Evolutionary conservation across 2,888 invertebrate species (phyloP).

Genomic region (Ariolimax columbianus): DNA sequence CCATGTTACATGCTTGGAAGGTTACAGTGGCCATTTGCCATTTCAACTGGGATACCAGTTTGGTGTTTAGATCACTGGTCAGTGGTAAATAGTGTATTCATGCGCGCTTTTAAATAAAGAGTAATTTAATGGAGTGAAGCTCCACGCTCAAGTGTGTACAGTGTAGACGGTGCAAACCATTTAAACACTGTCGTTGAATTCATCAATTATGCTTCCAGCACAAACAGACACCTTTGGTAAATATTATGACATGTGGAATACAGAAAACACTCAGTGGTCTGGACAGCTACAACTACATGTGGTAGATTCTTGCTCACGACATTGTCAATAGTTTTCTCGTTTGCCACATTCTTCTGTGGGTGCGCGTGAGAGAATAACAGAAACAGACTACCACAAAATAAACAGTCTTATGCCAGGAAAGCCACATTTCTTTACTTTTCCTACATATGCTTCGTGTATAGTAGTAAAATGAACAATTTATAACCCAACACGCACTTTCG

Average conservation of each 20-base stretch:
- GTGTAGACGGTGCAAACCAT: neutral
- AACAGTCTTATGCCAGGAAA: too few species aligned
- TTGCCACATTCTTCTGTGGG: neutral
- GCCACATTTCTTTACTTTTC: too few species aligned
- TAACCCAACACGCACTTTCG: too few species aligned
- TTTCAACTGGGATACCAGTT: too few species aligned
- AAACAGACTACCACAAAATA: neutral
- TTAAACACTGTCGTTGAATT: neutral
- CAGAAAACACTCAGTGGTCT: neutral
- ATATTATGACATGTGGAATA: conserved; percentile 4
- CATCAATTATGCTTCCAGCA: neutral
- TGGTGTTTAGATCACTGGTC: neutral
- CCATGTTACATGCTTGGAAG: too few species aligned
- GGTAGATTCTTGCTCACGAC: neutral
- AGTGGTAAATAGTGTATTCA: neutral
- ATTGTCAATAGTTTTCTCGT: neutral
- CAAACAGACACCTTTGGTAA: neutral
- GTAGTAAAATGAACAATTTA: too few species aligned
- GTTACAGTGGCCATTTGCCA: too few species aligned
- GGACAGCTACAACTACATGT: neutral
- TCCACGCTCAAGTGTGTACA: too few species aligned
- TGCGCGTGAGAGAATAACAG: neutral
- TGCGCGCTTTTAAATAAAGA: neutral
- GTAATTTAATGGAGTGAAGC: too few species aligned
- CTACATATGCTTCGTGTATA: too few species aligned